Base-by-base conservation (phyloP, 1,140 invertebrate genomes). In the Dermatophagoides farinae region DNA sequence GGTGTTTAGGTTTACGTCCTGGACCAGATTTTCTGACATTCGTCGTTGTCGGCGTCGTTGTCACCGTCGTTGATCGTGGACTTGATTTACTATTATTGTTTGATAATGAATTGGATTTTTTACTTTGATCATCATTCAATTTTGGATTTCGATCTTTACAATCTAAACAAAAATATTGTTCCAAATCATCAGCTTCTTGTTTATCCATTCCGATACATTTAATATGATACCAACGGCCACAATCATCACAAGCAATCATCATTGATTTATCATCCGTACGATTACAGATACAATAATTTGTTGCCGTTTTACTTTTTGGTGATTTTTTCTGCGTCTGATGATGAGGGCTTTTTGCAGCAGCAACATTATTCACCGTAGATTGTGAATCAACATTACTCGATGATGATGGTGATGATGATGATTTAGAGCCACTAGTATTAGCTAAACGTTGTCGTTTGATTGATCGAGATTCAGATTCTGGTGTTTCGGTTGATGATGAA, bases 221-320 rank as follows among this genome's bases (percentile, higher is more conserved):
- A 1, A 90, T 90, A 71, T 98, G 93, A 76, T 95, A 97, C 91
- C 92, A 97, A 73, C 95, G 93, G 65, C 87, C 88, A 71, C 93
- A 98, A 59, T 88, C 74, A 73, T 96, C 92, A 74, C 95, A 98
- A 40, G 88, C 89, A 64, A 97, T 88, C 73, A 97, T 97, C 72
- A 97, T 96, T 71, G 87, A 89, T 12, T 85, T 85, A 72, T 97
- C 91, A 71, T 95, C 97, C 6, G 89, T 88, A 41, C 85, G 93
- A 68, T 86, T 81, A 71, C 93, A 97, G 22, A 92, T 75, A 70
- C 92, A 97, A 67, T 93, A 86, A 0, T 93, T 73, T 70, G 90
- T 90, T 14, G 18, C 5, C 20, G 11, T 31, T 18, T 50, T 31
- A 50, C 23, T 20, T 50, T 50, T 50, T 54, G 52, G 52, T 20